These are phyloP conservation scores for Abrostola tripartita DNA, from an alignment of 2,888 invertebrate genomes.

Conservation along the genomic window DNA sequence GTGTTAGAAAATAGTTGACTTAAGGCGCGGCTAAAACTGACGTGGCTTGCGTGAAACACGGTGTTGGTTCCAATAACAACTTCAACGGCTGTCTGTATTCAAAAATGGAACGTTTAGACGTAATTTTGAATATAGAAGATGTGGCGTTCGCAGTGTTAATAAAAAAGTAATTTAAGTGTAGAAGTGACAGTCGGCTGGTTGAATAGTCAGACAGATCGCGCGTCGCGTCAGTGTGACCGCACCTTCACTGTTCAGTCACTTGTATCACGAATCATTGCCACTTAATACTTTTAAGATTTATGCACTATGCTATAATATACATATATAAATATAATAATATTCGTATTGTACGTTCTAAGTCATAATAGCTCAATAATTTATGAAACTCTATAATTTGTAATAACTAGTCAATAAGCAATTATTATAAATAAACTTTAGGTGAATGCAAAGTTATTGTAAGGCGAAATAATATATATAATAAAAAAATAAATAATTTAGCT, in stretches of 20 bases:
- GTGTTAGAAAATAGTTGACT: constrained; percentile 64
- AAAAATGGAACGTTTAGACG: constrained; percentile 24
- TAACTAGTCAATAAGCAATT: constrained; percentile 77
- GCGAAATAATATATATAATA: constrained; percentile 74
- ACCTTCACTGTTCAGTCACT: constrained; percentile 56
- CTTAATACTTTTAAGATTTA: constrained; percentile 70
- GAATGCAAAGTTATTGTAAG: constrained; percentile 60
- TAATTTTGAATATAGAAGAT: constrained; percentile 19
- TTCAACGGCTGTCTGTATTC: constrained; percentile 25
- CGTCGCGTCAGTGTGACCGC: constrained; percentile 39
- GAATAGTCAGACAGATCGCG: constrained; percentile 7
- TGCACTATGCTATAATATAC: constrained; percentile 79
- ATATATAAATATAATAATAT: constrained; percentile 64
- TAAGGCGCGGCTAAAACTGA: constrained; percentile 33
- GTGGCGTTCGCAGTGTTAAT: constrained; percentile 22
- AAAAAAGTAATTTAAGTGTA: constrained; percentile 22
- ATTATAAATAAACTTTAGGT: constrained; percentile 67
- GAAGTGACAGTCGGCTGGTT: constrained; percentile 40
- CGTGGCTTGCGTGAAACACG: constrained; percentile 7
- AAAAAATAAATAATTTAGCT: constrained; percentile 69
- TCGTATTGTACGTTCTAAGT: constrained; percentile 64
- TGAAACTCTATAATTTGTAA: constrained; percentile 75
- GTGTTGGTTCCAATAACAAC: constrained; percentile 11
- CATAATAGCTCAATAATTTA: constrained; percentile 85
- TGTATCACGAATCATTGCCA: constrained; percentile 72